Conservation (phyloP, 2,113 vertebrate genomes). For the Crocuta crocuta region DNA sequence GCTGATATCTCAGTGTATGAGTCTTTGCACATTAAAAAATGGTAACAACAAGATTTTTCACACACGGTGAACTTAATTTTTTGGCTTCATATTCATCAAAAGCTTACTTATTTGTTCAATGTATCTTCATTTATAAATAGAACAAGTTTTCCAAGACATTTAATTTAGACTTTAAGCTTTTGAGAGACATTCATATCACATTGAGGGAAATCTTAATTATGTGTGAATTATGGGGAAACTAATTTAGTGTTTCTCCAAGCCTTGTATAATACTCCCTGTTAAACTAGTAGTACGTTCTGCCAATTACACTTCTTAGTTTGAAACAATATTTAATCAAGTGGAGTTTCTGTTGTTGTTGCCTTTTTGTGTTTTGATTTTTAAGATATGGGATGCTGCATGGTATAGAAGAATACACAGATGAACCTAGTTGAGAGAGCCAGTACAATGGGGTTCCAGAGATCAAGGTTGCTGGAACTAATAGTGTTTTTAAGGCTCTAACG, state of each 20-base stretch:
- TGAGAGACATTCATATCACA: neutral
- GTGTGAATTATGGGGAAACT: neutral
- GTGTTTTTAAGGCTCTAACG: neutral
- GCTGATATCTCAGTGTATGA: neutral
- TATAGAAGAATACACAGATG: neutral
- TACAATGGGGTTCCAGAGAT: neutral
- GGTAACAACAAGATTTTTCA: neutral
- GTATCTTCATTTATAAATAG: neutral
- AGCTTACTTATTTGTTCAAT: neutral
- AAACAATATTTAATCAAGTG: constrained; percentile 50
- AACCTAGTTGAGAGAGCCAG: neutral
- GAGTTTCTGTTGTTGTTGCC: neutral
- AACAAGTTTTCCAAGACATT: neutral
- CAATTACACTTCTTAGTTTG: neutral
- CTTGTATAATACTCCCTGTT: neutral
- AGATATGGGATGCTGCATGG: neutral
- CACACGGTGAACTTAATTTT: neutral
- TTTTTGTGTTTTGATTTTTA: neutral
- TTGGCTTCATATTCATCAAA: neutral
- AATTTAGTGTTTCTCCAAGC: neutral
- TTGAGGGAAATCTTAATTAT: neutral
- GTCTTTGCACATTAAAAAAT: neutral
- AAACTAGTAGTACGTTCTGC: neutral
- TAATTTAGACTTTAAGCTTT: neutral
- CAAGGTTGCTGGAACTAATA: neutral